Percentiles rank a stretch among this genome's conserved stretches.
Evolutionary conservation across 2,113 vertebrate genomes (phyloP).

Genomic region (Petrocephalus microphthalmus): DNA sequence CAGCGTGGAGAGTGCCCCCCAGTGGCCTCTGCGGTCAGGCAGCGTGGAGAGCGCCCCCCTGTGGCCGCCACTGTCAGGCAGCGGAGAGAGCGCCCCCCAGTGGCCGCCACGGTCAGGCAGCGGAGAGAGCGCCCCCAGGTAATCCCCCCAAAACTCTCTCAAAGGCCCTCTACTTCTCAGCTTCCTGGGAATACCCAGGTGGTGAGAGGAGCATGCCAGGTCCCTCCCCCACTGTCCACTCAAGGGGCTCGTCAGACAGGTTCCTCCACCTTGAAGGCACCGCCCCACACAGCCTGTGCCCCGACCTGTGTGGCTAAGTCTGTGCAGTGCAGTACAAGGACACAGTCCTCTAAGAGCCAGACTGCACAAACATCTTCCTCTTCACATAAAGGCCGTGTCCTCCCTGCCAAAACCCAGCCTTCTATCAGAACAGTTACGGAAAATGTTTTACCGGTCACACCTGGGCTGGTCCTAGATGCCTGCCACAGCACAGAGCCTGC

Average conservation of each 20-base stretch:
- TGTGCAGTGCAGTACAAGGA: not conserved
- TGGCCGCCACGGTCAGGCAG: not conserved
- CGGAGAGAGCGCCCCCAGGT: constrained; percentile 27
- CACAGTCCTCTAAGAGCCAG: not conserved
- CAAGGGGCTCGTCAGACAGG: not conserved
- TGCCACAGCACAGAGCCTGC: constrained; percentile 51
- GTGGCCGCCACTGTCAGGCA: not conserved
- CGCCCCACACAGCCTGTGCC: not conserved
- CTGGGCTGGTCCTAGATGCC: constrained; percentile 42
- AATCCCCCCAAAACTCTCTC: constrained; percentile 32
- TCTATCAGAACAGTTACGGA: constrained; percentile 21
- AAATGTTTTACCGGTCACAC: constrained; percentile 14
- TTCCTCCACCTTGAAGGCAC: not conserved
- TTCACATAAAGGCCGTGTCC: constrained; percentile 28
- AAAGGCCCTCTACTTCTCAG: constrained; percentile 48
- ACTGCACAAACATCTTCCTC: constrained; percentile 25
- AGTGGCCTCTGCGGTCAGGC: not conserved
- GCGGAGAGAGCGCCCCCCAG: not conserved
- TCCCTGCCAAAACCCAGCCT: not conserved
- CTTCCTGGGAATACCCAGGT: constrained; percentile 43
- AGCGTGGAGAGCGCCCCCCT: constrained; percentile 36
- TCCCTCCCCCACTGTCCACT: not conserved
- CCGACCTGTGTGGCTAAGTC: not conserved
- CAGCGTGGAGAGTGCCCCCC: too few species aligned
- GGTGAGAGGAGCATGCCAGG: constrained; percentile 5